A percentile compares a stretch with the other conserved stretches of the same genome.
Evolutionary conservation across 2,113 vertebrate genomes (phyloP).

Genomic region (Platichthys flesus): DNA sequence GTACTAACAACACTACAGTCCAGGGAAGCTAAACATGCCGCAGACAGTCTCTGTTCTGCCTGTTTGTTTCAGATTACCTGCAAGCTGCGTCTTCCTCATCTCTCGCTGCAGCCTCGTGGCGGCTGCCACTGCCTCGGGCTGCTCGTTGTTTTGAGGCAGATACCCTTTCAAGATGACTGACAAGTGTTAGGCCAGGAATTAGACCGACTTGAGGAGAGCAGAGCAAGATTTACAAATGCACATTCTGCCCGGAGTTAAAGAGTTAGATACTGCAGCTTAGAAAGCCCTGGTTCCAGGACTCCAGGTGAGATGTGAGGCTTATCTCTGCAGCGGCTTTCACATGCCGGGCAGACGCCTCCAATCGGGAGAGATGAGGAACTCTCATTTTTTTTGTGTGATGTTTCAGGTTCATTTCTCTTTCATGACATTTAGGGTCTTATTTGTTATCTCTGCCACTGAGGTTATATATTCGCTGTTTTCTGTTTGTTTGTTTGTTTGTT

Average conservation of each 20-base stretch:
- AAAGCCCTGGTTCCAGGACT: background rate
- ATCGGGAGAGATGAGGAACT: background rate
- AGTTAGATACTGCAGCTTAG: background rate
- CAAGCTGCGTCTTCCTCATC: background rate
- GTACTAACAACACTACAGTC: background rate
- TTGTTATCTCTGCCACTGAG: too few species aligned
- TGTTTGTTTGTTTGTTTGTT: too few species aligned
- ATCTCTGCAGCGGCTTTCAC: background rate
- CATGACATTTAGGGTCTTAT: background rate
- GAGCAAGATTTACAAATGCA: background rate
- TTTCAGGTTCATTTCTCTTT: background rate
- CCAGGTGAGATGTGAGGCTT: conserved; percentile 12
- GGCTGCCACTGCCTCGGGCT: conserved; percentile 2
- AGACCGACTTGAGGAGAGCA: conserved; percentile 14
- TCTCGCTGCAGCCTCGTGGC: background rate
- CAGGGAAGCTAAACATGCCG: background rate
- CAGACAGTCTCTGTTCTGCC: background rate
- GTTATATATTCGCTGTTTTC: too few species aligned
- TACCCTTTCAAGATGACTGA: conserved; percentile 23
- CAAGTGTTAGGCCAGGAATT: conserved; percentile 18
- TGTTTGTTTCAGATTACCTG: conserved; percentile 22
- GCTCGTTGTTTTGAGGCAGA: conserved; percentile 1
- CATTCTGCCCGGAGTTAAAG: background rate
- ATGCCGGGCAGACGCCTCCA: background rate
- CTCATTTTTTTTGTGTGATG: background rate